Base-by-base conservation (phyloP, 2,113 vertebrate genomes). In the Podiceps cristatus region DNA sequence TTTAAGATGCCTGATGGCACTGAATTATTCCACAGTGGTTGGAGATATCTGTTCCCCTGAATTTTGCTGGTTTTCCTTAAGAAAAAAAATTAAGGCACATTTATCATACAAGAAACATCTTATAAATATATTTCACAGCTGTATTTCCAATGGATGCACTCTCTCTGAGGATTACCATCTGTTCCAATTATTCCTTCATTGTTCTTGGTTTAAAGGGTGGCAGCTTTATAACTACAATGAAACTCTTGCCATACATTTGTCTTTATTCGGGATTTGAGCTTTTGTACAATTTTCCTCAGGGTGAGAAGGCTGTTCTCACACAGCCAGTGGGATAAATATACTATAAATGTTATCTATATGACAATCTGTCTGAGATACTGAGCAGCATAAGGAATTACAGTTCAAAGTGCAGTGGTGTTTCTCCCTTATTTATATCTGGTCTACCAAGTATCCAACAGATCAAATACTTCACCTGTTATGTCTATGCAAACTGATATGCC, bases 181-280 rank as follows among this genome's bases (percentile, higher is more conserved):
- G 98, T 96, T 97, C 85, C 96, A 98, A 97, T 97, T 97, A 98
- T 84, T 94, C 86, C 80, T 95, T 96, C 96, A 94, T 94, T 97
- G 97, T 98, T 98, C 95, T 92, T 88, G 64, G 86, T 97, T 97
- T 97, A 93, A 96, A 96, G 52, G 45, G 75, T 88, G 92, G 93
- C 96, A 97, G 94, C 89, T 98, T 97, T 97, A 95, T 94, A 93
- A 94, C 88, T 31, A 27, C 88, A 84, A n/a, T 86, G 92, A 98
- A 97, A 95, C 75, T 96, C 75, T 86, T 91, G 66, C 73, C 33
- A 3, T 77, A 62, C 69, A 80, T 95, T 95, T 96, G 87, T 97
- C 95, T 89, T 97, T 66, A 76, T 69, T 49, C 18, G 2, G 58
- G 37, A 63, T 75, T 96, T 90, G 42, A 91, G 80, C 28, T 90